phyloP scores from a whole-genome alignment of 2,888 invertebrate genomes.

The Nephrotoma appendiculata region DNA sequence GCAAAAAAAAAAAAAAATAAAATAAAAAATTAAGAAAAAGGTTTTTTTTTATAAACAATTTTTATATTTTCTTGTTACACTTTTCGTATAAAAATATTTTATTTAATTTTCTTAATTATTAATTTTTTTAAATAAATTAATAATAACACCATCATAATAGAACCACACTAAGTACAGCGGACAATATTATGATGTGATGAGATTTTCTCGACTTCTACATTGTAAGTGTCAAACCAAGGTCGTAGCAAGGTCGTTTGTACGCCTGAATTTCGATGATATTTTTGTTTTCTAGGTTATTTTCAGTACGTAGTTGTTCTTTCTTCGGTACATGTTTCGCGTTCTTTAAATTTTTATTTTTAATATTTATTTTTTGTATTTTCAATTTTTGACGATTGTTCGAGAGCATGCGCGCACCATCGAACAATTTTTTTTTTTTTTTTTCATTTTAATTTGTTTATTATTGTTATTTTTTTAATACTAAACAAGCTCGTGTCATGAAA shows the following conservation, averaged over 20 bases:
- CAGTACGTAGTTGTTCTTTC: neutral
- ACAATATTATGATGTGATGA: slow-evolving; percentile 3
- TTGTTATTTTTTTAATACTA: neutral
- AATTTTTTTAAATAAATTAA: neutral
- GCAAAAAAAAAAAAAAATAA: neutral
- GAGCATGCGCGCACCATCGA: neutral
- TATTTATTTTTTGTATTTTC: neutral
- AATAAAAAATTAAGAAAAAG: neutral
- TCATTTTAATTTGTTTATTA: neutral
- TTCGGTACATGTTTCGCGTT: neutral
- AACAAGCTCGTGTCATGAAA: neutral
- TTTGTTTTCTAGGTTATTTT: neutral
- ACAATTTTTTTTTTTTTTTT: neutral
- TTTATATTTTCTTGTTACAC: neutral
- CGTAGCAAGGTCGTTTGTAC: slow-evolving; percentile 29
- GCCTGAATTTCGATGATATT: slow-evolving; percentile 2
- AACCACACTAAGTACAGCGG: slow-evolving; percentile 1
- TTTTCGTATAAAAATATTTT: neutral
- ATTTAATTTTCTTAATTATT: neutral
- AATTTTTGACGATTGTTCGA: neutral
- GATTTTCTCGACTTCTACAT: slow-evolving; percentile 14
- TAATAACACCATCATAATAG: slow-evolving; percentile 2
- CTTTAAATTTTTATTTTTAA: neutral
- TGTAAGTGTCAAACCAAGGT: slow-evolving; percentile 30
- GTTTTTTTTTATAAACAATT: neutral